Evolutionary conservation across 2,797 vertebrate genomes (phyloP).

Genomic region (Cynopterus sphinx): DNA sequence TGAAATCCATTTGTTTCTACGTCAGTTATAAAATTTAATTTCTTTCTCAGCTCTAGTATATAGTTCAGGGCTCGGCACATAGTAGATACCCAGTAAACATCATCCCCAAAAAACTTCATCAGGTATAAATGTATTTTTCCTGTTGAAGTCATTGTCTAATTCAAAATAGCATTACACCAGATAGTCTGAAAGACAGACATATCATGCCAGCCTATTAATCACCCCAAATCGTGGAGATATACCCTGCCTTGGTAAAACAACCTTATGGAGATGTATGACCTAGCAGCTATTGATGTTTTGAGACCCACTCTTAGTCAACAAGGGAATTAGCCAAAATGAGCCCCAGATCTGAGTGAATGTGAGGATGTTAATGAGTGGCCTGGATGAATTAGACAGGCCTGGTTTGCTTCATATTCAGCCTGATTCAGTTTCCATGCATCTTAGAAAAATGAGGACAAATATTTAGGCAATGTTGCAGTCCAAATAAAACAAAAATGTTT

Average conservation of each 20-base stretch:
- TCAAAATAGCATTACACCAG: not conserved
- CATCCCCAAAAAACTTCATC: not conserved
- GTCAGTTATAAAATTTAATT: not conserved
- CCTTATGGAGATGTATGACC: not conserved
- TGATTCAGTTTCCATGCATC: slow-evolving; percentile 53
- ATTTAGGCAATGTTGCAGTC: slow-evolving; percentile 50
- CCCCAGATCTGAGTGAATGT: slow-evolving; percentile 20
- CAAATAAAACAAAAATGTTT: slow-evolving; percentile 64
- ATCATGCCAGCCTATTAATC: not conserved
- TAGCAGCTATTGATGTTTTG: not conserved
- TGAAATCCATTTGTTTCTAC: not conserved
- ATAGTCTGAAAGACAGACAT: slow-evolving; percentile 20
- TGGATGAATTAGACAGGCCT: slow-evolving; percentile 47
- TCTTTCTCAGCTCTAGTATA: not conserved
- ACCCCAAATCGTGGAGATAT: not conserved
- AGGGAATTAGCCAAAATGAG: not conserved
- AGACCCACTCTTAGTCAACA: not conserved
- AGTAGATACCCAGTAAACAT: not conserved
- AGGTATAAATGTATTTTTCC: not conserved
- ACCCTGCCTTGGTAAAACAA: not conserved
- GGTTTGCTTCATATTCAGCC: slow-evolving; percentile 58
- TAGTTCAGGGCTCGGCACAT: not conserved
- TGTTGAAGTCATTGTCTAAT: not conserved
- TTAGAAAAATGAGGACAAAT: slow-evolving; percentile 63
- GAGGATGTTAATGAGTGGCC: slow-evolving; percentile 51